Percentiles rank a stretch among this genome's conserved stretches.
These are phyloP conservation scores for Amblyraja radiata DNA, from an alignment of 2,797 vertebrate species.

Conservation along the genomic window DNA sequence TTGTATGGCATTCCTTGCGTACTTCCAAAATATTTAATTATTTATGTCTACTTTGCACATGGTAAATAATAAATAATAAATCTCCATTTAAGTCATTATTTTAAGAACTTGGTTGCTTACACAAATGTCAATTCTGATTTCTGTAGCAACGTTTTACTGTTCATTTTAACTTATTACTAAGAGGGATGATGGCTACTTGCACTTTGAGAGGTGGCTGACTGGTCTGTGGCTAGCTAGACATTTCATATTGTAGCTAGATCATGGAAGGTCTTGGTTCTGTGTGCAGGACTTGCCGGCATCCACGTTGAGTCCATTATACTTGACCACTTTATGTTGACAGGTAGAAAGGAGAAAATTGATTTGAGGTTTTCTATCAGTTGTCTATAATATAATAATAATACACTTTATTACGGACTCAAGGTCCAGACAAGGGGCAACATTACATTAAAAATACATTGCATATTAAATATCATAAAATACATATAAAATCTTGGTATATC, in stretches of 20 bases:
- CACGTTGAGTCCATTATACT: neutral
- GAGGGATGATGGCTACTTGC: neutral
- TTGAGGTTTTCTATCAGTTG: too few species aligned
- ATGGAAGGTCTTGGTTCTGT: slow-evolving; percentile 28
- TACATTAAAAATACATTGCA: too few species aligned
- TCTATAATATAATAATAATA: too few species aligned
- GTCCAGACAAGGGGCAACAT: too few species aligned
- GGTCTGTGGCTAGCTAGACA: too few species aligned
- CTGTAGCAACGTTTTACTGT: neutral
- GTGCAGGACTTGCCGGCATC: slow-evolving; percentile 21
- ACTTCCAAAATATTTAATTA: neutral
- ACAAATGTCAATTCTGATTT: neutral
- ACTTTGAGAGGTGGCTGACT: neutral
- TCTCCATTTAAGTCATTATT: neutral
- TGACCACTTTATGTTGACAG: neutral
- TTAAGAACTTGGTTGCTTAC: neutral
- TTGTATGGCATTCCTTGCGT: neutral
- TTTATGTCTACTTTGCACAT: neutral
- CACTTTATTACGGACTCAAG: too few species aligned
- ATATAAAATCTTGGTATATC: too few species aligned
- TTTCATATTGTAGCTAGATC: neutral
- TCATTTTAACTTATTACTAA: neutral
- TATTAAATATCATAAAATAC: too few species aligned
- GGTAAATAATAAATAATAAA: neutral
- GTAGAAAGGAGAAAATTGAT: neutral